phyloP scores from a whole-genome alignment of 2,113 vertebrate species.

The Rhodinocichla rosea region DNA sequence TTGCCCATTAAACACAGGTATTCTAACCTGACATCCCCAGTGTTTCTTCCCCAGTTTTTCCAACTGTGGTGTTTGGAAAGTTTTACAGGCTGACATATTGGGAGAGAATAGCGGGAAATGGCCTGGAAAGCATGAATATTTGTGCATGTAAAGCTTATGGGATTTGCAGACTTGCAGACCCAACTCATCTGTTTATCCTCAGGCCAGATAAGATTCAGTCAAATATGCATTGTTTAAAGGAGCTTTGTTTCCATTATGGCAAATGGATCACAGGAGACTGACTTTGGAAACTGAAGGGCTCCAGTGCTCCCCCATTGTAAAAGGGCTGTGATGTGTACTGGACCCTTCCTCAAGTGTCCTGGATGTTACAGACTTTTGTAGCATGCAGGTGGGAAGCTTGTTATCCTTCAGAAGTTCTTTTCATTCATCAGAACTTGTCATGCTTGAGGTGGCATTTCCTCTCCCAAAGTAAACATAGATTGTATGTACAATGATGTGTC shows the following conservation, averaged over 20 bases:
- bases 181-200: constrained; percentile 70
- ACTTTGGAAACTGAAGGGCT: constrained; percentile 22
- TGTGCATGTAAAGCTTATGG: constrained; percentile 55
- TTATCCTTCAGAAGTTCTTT: constrained; percentile 48
- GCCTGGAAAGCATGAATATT: constrained; percentile 27
- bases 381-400: constrained; percentile 30
- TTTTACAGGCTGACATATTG: constrained; percentile 62
- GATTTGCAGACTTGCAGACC: constrained; percentile 63
- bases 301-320: constrained; percentile 45
- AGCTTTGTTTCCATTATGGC: constrained; percentile 56
- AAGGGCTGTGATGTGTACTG: constrained; percentile 8
- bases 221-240: constrained; percentile 55
- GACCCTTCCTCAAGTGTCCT: constrained; percentile 11
- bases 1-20: constrained; percentile 45
- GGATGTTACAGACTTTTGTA: background rate
- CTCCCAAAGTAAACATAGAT: constrained; percentile 21
- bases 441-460: constrained; percentile 38
- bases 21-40: background rate
- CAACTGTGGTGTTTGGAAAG: background rate
- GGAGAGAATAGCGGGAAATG: constrained; percentile 32
- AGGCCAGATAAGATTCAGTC: constrained; percentile 67
- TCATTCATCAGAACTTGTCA: background rate
- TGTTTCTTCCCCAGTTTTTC: constrained; percentile 44
- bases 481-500: background rate
- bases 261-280: constrained; percentile 37